Conservation (phyloP, 2,888 invertebrate genomes). For the Oligia strigilis region DNA sequence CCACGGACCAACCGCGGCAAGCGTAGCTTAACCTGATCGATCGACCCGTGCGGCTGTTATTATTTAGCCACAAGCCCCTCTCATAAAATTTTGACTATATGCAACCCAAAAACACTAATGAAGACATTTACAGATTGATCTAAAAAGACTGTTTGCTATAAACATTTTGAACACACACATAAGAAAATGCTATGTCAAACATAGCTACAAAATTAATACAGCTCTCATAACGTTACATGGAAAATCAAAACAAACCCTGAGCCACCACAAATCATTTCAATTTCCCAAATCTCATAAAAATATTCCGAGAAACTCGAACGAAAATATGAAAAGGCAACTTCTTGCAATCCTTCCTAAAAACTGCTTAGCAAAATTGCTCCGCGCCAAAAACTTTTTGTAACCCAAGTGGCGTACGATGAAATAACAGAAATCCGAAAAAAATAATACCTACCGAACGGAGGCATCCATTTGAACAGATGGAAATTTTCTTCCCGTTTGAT, state of each 20-base stretch:
- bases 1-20: not conserved
- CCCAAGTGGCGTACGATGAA: slow-evolving; percentile 58
- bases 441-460: slow-evolving; percentile 57
- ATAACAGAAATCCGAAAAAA: slow-evolving; percentile 62
- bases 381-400: slow-evolving; percentile 57
- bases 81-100: not conserved
- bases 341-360: slow-evolving; percentile 44
- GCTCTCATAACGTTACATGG: not conserved
- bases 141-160: not conserved
- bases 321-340: slow-evolving; percentile 43
- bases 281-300: slow-evolving; percentile 39
- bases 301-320: slow-evolving; percentile 25
- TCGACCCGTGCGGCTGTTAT: not conserved
- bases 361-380: slow-evolving; percentile 54
- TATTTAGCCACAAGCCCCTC: too few relatives aligned
- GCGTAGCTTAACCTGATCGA: not conserved
- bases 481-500: slow-evolving; percentile 56
- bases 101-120: not conserved
- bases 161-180: too few relatives aligned
- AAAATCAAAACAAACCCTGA: slow-evolving; percentile 13
- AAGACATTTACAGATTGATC: not conserved
- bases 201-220: not conserved
- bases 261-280: slow-evolving; percentile 18
- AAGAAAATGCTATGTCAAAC: not conserved
- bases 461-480: slow-evolving; percentile 60